Evolutionary conservation across 2,113 vertebrate species (phyloP).

Genomic region (Clarias gariepinus): DNA sequence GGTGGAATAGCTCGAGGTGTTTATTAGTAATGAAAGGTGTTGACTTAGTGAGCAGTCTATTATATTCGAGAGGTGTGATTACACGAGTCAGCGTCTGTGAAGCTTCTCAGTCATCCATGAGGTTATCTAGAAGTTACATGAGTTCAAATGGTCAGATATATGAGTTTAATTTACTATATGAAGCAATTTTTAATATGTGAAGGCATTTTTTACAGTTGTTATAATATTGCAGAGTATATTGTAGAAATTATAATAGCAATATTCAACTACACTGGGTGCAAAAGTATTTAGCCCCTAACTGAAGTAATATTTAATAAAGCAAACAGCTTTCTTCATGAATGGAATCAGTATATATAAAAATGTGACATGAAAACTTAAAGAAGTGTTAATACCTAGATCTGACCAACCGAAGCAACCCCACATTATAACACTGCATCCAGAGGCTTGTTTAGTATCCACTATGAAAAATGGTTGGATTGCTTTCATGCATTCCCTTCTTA

Average conservation of each 20-base stretch:
- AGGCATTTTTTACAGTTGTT: not conserved
- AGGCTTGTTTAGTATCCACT: too few species aligned
- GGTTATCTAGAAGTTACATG: too few species aligned
- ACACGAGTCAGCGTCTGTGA: not conserved
- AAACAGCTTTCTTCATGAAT: not conserved
- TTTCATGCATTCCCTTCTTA: too few species aligned
- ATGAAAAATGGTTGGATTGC: too few species aligned
- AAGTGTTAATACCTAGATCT: too few species aligned
- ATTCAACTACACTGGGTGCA: not conserved
- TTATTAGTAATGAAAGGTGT: not conserved
- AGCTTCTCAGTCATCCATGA: not conserved
- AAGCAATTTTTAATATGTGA: not conserved
- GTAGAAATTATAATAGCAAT: not conserved
- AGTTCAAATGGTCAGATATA: too few species aligned
- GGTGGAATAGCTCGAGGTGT: not conserved
- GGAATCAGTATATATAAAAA: not conserved
- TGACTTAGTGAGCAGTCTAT: slow-evolving; percentile 18
- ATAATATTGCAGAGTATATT: not conserved
- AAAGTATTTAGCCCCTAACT: not conserved
- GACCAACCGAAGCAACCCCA: too few species aligned
- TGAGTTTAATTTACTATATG: not conserved
- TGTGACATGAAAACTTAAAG: too few species aligned
- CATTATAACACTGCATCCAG: too few species aligned
- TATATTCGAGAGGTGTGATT: slow-evolving; percentile 4
- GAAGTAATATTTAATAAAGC: not conserved